Percentiles rank a stretch among this genome's conserved stretches.
These are phyloP conservation scores for Hypocryptadius cinnamomeus DNA, from an alignment of 2,113 vertebrate species.

Conservation along the genomic window DNA sequence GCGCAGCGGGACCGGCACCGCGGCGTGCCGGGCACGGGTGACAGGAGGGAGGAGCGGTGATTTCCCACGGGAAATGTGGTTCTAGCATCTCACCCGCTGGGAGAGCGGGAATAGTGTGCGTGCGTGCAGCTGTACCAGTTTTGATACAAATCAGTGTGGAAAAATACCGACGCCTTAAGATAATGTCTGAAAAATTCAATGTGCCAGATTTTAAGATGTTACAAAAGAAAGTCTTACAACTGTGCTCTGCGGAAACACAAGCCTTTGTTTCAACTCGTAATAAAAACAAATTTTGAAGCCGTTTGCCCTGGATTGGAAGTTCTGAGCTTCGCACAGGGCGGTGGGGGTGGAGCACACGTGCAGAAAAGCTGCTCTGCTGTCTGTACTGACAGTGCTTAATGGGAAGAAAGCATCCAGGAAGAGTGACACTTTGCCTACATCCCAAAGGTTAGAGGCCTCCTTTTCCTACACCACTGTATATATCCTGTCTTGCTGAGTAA, in stretches of 20 bases:
- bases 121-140: background rate
- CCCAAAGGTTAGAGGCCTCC: background rate
- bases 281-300: background rate
- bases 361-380: background rate
- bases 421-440: background rate
- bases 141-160: background rate
- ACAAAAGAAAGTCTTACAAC: background rate
- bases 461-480: background rate
- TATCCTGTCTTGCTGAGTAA: background rate
- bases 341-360: background rate
- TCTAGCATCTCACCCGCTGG: background rate
- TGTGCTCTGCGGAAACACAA: background rate
- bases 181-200: background rate
- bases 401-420: background rate
- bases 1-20: background rate
- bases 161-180: background rate
- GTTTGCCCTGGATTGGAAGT: background rate
- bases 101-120: background rate
- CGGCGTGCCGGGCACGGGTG: fast-evolving
- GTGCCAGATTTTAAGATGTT: background rate
- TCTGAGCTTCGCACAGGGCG: background rate
- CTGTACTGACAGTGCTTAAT: background rate
- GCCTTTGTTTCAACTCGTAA: background rate
- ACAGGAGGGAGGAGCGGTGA: fast-evolving
- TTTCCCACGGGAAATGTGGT: background rate